phyloP scores from a whole-genome alignment of 1,140 invertebrate genomes.

The Formica selysi region DNA sequence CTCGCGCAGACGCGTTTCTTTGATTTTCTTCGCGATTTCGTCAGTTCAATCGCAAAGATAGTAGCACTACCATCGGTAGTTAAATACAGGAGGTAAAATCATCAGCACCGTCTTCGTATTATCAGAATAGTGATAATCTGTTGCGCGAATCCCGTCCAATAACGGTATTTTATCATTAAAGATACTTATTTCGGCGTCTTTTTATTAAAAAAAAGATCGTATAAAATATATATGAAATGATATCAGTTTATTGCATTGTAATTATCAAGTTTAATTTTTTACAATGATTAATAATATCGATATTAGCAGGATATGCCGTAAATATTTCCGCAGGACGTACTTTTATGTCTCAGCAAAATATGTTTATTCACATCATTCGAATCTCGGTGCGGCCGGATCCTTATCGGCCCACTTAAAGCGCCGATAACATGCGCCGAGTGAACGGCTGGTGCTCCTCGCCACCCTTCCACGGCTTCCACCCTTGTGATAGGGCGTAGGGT shows the following conservation, averaged over 20 bases:
- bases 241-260: too few species aligned
- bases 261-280: not conserved
- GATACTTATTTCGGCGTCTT: not conserved
- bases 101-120: too few species aligned
- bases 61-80: slow-evolving; percentile 4
- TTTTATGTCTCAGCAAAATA: not conserved
- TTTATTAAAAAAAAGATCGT: not conserved
- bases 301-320: not conserved
- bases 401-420: slow-evolving; percentile 40
- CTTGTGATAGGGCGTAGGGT: slow-evolving; percentile 41
- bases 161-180: not conserved
- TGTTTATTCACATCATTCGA: not conserved
- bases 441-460: slow-evolving; percentile 17
- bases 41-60: slow-evolving; percentile 10
- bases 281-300: not conserved
- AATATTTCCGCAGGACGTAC: not conserved
- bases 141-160: not conserved
- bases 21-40: not conserved
- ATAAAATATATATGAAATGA: not conserved
- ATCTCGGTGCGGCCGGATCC: slow-evolving; percentile 13
- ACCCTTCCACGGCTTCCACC: too few species aligned
- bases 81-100: not conserved
- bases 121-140: not conserved
- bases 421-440: slow-evolving; percentile 53
- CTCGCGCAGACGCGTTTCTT: not conserved